These are phyloP conservation scores for Falco peregrinus DNA, from an alignment of 2,797 vertebrate species.

Conservation along the genomic window DNA sequence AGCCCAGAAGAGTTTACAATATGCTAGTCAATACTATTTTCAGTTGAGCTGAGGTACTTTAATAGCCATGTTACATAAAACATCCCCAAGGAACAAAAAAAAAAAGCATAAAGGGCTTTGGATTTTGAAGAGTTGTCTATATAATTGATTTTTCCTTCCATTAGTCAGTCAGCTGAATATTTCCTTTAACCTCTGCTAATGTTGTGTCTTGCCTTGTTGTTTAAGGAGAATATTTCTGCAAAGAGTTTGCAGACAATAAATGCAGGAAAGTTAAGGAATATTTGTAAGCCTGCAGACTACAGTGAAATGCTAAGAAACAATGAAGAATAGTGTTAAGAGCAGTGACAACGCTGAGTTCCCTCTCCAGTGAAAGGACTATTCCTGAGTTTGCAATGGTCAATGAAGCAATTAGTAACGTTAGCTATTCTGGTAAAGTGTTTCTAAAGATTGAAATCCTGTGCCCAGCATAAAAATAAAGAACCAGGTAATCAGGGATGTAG, in stretches of 20 bases:
- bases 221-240: background rate
- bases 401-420: background rate
- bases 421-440: background rate
- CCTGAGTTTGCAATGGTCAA: background rate
- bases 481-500: background rate
- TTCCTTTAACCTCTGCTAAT: slow-evolving; percentile 20
- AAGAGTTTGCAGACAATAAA: background rate
- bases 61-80: background rate
- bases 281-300: background rate
- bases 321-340: background rate
- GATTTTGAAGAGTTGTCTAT: slow-evolving; percentile 7
- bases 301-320: background rate
- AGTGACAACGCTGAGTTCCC: background rate
- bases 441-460: background rate
- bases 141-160: slow-evolving; percentile 54
- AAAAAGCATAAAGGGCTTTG: background rate
- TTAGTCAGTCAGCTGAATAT: slow-evolving; percentile 27
- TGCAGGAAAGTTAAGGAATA: background rate
- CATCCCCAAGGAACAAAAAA: background rate
- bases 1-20: background rate
- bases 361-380: background rate
- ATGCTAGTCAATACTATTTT: slow-evolving; percentile 10
- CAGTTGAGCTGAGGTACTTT: background rate
- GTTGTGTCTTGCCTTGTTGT: background rate
- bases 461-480: background rate